Evolutionary conservation across 2,888 invertebrate genomes (phyloP), one percentile per base, ranked within the genome.

Genomic region (Bursaphelenchus okinawaensis): DNA sequence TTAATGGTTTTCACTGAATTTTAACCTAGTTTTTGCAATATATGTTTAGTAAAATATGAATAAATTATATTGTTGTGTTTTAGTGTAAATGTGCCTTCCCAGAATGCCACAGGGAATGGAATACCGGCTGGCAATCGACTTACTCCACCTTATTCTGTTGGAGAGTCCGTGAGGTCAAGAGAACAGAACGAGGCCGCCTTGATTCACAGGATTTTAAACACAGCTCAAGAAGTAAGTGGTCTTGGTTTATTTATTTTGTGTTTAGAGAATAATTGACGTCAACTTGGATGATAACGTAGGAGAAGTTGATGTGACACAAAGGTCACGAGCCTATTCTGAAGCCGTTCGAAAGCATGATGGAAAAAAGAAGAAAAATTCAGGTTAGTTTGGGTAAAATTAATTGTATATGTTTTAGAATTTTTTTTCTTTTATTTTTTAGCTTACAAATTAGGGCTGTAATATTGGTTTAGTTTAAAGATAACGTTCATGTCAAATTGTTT

Each of bases 141-240:
- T 16, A 59, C 22, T 29, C 51, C 60, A 4, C 60, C 60, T 19
- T 31, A 55, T 22, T 16, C 20, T 1, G 52, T 8, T 8, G 52
- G 4, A n/a, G 19, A 26, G 12, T 27, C 29, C 19, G 27, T 28
- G 22, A 68, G 71, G 54, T 62, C 66, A 12, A 52, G 67, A 20
- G 71, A 71, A 16, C 74, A 68, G 55, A 50, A 62, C 27, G 71
- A 71, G 54, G 66, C 74, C 22, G 71, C 74, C 24, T 31, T 71
- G 27, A 55, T 71, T 23, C 66, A 74, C 51, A 74, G 65, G 56
- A 71, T 71, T 55, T 55, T 71, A 12, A 68, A 71, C 51, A 57
- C 61, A 24, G 64, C 74, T 16, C 73, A 75, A 40, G 57, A 75
- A 56, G 71, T 71, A 22, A 29, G 62, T 54, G 1, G 12, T 54